Evolutionary conservation across 2,888 invertebrate species (phyloP).

Genomic region (Macrosoma leucophasiata): DNA sequence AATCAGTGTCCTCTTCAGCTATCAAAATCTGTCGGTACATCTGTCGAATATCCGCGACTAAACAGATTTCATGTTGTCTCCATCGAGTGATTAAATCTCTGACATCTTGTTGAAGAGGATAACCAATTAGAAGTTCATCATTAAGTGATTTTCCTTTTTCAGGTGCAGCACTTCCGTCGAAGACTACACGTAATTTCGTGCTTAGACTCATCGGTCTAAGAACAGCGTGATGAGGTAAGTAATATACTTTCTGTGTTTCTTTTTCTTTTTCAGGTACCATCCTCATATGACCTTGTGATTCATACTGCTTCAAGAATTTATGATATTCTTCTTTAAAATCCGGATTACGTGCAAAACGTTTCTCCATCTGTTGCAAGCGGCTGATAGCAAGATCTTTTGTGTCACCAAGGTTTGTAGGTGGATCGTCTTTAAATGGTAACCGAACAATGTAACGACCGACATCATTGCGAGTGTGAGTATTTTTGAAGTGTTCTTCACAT

Average conservation of each 20-base stretch:
- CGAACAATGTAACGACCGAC: constrained; percentile 23
- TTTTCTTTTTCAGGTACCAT: constrained; percentile 20
- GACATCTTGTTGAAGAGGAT: constrained; percentile 21
- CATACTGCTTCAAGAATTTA: constrained; percentile 23
- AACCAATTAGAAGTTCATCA: too few species aligned
- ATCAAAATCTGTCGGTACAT: constrained; percentile 24
- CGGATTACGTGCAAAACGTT: constrained; percentile 18
- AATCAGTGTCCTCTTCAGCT: constrained; percentile 15
- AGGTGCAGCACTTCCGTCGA: constrained; percentile 23
- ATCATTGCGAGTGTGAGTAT: constrained; percentile 12
- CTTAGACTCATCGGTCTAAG: constrained; percentile 16
- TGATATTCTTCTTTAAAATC: constrained; percentile 21
- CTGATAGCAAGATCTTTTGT: too few species aligned
- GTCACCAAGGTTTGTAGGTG: too few species aligned
- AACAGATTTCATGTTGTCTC: constrained; percentile 21
- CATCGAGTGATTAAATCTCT: constrained; percentile 20
- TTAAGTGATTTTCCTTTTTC: constrained; percentile 22
- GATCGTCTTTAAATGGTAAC: constrained; percentile 22
- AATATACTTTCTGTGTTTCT: constrained; percentile 11
- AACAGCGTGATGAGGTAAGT: constrained; percentile 27
- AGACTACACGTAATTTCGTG: constrained; percentile 25
- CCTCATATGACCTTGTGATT: constrained; percentile 21
- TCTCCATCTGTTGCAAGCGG: constrained; percentile 23
- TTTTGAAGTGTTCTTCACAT: constrained; percentile 23
- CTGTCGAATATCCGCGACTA: constrained; percentile 24